A percentile compares a stretch with the other conserved stretches of the same genome.
phyloP scores from a whole-genome alignment of 1,140 invertebrate genomes.

The Diachasma alloeum region DNA sequence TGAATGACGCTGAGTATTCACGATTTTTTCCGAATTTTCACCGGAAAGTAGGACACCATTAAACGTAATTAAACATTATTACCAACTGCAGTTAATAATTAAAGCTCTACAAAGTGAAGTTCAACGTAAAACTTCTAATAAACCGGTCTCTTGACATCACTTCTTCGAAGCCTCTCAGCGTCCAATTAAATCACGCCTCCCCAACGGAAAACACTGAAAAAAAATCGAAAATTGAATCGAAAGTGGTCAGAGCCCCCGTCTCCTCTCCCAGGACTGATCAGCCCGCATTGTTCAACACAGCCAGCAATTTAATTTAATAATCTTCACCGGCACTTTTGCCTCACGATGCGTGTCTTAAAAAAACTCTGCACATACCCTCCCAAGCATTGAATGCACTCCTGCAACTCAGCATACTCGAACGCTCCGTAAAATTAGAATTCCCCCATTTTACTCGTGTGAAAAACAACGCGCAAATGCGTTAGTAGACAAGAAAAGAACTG shows the following conservation, averaged over 20 bases:
- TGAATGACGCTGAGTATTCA: no score
- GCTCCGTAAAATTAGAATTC: constrained; percentile 6
- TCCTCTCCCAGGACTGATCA: not conserved
- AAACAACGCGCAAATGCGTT: not conserved
- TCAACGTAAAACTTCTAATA: no score
- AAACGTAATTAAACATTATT: no score
- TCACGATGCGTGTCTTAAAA: not conserved
- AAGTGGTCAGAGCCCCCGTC: not conserved
- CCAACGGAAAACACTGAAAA: no score
- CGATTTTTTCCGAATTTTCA: no score
- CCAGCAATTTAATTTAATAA: not conserved
- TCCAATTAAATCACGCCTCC: no score
- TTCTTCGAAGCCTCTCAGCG: no score
- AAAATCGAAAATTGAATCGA: no score
- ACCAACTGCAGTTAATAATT: no score
- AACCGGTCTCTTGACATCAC: no score
- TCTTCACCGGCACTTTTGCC: constrained; percentile 2
- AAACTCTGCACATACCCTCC: not conserved
- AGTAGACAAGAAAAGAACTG: not conserved
- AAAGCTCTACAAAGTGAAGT: no score
- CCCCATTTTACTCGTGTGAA: not conserved
- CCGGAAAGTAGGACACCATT: no score
- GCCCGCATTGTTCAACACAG: not conserved
- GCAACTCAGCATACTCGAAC: not conserved
- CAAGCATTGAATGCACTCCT: not conserved